Evolutionary conservation across 2,113 vertebrate genomes (phyloP), one percentile per base, ranked within the genome.

Genomic region (Coturnix japonica): DNA sequence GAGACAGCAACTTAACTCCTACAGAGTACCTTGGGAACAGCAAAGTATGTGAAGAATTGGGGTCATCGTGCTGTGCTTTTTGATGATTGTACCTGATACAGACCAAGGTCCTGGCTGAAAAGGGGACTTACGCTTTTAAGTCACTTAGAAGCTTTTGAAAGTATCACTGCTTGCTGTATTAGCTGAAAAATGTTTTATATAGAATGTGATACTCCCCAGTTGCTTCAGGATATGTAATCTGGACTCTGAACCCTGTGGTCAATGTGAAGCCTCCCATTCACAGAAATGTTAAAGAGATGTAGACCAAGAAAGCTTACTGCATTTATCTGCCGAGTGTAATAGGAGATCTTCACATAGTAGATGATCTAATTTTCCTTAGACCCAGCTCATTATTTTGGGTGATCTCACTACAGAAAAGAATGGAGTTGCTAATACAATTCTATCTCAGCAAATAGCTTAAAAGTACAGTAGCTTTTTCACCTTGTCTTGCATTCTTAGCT

Each of bases 161-260:
- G 60, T 91, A 94, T 87, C 49, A 23, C 19, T 92, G 71, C 78
- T 83, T 89, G 64, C 78, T 3, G 2, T 92, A 89, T 82, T 73
- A 95, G 79, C 64, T 85, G 75, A 96, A 95, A 89, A 95, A 91
- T 92, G 20, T 91, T 94, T 87, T 74, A 56, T 87, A 61, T 51
- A 85, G 59, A 95, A 95, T n/a, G 46, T 71, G 93, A 96, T 95
- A 95, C 72, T 89, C 93, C 87, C 93, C 2, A 4, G 13, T 57
- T 91, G 85, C 72, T 95, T 82, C 51, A 54, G 79, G 75, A 51
- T 89, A 80, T 83, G 69, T 85, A 94, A 87, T 85, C 75, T 77
- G 87, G 87, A 92, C 51, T 77, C 85, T 89, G 79, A 91, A 85
- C 67, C 60, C 60, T 87, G 91, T 82, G 79, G 94, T 94, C 87